Conservation (phyloP, 2,888 invertebrate species). For the Apodemia zela region DNA sequence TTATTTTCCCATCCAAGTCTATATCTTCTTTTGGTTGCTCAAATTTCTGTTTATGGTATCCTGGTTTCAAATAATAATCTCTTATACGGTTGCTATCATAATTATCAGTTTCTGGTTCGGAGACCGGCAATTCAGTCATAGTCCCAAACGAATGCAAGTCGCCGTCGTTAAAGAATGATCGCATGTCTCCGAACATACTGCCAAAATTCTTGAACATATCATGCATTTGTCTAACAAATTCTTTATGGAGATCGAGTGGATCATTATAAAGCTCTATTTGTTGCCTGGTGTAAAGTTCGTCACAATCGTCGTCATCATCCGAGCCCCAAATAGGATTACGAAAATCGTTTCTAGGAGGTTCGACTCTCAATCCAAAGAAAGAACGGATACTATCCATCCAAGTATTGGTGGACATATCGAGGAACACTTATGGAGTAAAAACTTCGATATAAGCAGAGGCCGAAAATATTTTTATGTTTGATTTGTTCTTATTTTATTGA, state of each 20-base stretch:
- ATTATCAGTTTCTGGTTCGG: slow-evolving; percentile 37
- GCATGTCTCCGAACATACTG: slow-evolving; percentile 59
- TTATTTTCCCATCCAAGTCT: slow-evolving; percentile 68
- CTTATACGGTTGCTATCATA: slow-evolving; percentile 51
- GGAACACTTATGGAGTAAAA: slow-evolving; percentile 24
- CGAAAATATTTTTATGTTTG: slow-evolving; percentile 35
- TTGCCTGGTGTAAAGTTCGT: slow-evolving; percentile 61
- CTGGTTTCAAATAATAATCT: slow-evolving; percentile 69
- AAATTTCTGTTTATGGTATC: slow-evolving; percentile 47
- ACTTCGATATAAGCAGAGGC: slow-evolving; percentile 20
- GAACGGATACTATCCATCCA: slow-evolving; percentile 58
- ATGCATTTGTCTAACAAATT: slow-evolving; percentile 59
- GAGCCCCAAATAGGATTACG: slow-evolving; percentile 73
- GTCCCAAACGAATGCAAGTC: slow-evolving; percentile 38
- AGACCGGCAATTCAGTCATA: slow-evolving; percentile 28
- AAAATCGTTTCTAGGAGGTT: slow-evolving; percentile 65
- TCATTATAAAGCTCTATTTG: slow-evolving; percentile 42
- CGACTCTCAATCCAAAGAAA: slow-evolving; percentile 55
- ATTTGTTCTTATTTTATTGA: slow-evolving; percentile 22
- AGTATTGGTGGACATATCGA: slow-evolving; percentile 37
- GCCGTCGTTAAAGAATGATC: slow-evolving; percentile 49
- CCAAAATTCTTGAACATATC: slow-evolving; percentile 62
- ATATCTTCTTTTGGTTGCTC: slow-evolving; percentile 50
- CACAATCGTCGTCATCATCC: slow-evolving; percentile 66
- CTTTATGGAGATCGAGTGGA: slow-evolving; percentile 49